Conservation (phyloP, 2,797 vertebrate species). For the Coreius guichenoti region DNA sequence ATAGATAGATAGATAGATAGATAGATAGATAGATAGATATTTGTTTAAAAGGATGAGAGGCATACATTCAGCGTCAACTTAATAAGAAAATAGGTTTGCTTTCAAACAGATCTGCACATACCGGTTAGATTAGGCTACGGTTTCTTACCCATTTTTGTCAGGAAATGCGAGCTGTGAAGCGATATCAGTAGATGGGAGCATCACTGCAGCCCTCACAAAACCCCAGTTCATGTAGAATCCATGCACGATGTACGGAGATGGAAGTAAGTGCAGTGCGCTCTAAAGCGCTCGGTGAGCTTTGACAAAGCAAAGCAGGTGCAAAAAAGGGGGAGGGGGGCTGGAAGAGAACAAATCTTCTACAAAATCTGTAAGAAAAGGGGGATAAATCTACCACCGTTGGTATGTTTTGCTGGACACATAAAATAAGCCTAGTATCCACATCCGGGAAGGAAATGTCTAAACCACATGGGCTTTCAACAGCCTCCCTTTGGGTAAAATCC, state of each 20-base stretch:
- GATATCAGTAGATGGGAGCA: slow-evolving; percentile 42
- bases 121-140: slow-evolving; percentile 8
- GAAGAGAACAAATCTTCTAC: slow-evolving; percentile 37
- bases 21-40: too few relatives aligned
- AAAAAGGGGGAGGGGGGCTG: slow-evolving; percentile 33
- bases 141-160: slow-evolving; percentile 54
- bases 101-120: slow-evolving; percentile 6
- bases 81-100: not conserved
- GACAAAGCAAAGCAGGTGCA: slow-evolving; percentile 51
- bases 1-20: too few relatives aligned
- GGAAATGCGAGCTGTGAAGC: slow-evolving; percentile 20
- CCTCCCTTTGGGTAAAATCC: slow-evolving; percentile 57
- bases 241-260: slow-evolving; percentile 53
- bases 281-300: slow-evolving; percentile 40
- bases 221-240: slow-evolving; percentile 60
- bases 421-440: slow-evolving; percentile 46
- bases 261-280: slow-evolving; percentile 42
- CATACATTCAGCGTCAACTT: slow-evolving; percentile 27
- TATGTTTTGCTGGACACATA: slow-evolving; percentile 32
- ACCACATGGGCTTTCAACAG: slow-evolving; percentile 31
- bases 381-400: slow-evolving; percentile 13
- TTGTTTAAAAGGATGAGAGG: not conserved
- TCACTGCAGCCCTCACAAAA: slow-evolving; percentile 55
- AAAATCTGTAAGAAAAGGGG: slow-evolving; percentile 20
- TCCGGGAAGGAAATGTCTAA: slow-evolving; percentile 39